These are phyloP conservation scores for Spodoptera picta DNA, from an alignment of 2,888 invertebrate species.

Conservation along the genomic window DNA sequence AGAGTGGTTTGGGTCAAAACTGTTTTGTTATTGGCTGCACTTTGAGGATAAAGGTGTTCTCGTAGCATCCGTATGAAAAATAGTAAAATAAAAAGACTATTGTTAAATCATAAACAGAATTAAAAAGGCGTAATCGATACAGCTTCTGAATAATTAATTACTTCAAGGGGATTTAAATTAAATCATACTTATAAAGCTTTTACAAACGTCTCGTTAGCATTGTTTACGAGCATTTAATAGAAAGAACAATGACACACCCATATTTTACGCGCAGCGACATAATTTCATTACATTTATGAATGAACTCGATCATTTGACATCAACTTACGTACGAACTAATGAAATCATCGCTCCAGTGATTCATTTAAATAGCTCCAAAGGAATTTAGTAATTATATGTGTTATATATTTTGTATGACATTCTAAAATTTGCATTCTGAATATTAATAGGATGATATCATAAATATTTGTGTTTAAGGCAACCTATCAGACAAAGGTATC, in stretches of 20 bases:
- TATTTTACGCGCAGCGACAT: slow-evolving; percentile 52
- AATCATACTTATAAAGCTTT: slow-evolving; percentile 4
- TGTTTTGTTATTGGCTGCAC: slow-evolving; percentile 4
- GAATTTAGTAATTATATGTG: slow-evolving; percentile 50
- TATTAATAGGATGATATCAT: slow-evolving; percentile 49
- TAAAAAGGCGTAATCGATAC: no score
- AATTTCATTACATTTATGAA: slow-evolving; percentile 56
- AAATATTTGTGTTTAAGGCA: slow-evolving; percentile 39
- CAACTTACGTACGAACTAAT: slow-evolving; percentile 44
- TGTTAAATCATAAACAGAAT: no score
- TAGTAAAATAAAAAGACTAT: no score
- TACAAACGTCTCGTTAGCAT: slow-evolving; percentile 14
- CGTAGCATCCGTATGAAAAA: no score
- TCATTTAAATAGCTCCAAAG: slow-evolving; percentile 46
- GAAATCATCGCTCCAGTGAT: slow-evolving; percentile 58
- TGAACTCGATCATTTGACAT: slow-evolving; percentile 50
- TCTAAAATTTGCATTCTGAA: slow-evolving; percentile 50
- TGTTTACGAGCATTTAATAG: slow-evolving; percentile 40
- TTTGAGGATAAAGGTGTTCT: neutral
- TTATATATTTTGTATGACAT: slow-evolving; percentile 40
- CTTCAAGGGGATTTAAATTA: neutral
- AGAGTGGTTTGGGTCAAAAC: slow-evolving; percentile 16
- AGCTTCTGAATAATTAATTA: no score
- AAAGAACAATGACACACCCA: slow-evolving; percentile 49
- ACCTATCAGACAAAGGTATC: slow-evolving; percentile 44